Conservation (phyloP, 2,888 invertebrate genomes). For the Nebria brevicollis region DNA sequence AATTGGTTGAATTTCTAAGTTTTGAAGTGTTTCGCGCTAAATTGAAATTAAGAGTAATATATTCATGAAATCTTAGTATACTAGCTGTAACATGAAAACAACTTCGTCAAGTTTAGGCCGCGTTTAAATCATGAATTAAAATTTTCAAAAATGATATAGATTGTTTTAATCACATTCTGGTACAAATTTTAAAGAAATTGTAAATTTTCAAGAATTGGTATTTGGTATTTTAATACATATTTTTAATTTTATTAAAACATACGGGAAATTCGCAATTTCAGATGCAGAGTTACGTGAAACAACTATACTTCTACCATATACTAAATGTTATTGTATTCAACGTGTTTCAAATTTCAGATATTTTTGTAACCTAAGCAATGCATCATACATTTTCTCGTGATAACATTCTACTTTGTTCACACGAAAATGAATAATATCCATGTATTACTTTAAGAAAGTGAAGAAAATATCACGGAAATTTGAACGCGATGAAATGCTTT, state of each 20-base stretch:
- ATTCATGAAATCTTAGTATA: neutral
- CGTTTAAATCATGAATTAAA: neutral
- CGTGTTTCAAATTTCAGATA: neutral
- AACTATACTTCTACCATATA: neutral
- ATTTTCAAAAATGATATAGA: neutral
- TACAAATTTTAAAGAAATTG: neutral
- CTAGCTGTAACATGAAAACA: neutral
- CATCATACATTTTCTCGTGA: conserved; percentile 31
- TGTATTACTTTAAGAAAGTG: conserved; percentile 39
- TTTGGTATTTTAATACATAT: no score
- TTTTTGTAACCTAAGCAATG: neutral
- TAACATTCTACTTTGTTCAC: conserved; percentile 28
- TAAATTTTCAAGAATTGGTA: no score
- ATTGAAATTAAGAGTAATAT: neutral
- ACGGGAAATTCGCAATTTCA: no score
- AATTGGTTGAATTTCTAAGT: neutral
- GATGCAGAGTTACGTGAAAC: no score
- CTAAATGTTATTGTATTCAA: conserved; percentile 8
- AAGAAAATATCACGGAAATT: conserved; percentile 12
- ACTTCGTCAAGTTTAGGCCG: neutral
- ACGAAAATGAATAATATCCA: conserved; percentile 40
- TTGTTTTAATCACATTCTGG: neutral
- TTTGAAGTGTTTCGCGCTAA: neutral
- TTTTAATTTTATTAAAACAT: no score
- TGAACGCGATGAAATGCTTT: conserved; percentile 18